Base-by-base conservation (phyloP, 1,140 invertebrate genomes). In the Diuraphis noxia region DNA sequence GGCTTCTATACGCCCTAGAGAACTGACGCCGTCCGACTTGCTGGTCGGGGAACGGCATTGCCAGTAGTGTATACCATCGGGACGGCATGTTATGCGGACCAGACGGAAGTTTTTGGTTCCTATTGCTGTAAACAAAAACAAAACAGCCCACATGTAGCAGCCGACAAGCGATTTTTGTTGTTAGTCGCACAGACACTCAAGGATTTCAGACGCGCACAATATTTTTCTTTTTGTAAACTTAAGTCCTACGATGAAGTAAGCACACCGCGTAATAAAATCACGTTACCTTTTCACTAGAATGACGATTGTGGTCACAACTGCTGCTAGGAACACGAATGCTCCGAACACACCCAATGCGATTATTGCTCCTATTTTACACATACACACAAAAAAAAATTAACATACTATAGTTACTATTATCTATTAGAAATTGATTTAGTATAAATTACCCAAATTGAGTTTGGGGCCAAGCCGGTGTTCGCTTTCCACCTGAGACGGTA, bases 281-380 rank as follows among this genome's bases (percentile, higher is more conserved):
- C 93, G 95, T 96, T 95, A 99, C 98, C 98, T 98, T 95, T 97
- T 95, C 91, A 98, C 96, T 91, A 98, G 94, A 86, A 98, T 97
- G 88, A 98, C 96, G 86, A 98, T 96, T 10, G 97, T 97, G 1
- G 97, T 98, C 92, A 98, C 96, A 91, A 98, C 96, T 30, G 97
- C 97, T 41, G 97, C 97, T 36, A 98, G 95, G 93, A 98, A 97
- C 0, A 98, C 97, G 92, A 99, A 97, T 13, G 96, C 97, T 88
- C 97, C 97, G 93, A 98, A 98, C 1, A 98, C 97, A 30, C 97
- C 97, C 23, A 98, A 94, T 4, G 97, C 97, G 89, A 98, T 98
- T 86, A 98, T 97, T 1, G 97, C 97, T 41, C 97, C 95, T 95
- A 92, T 86, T 52, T 86, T n/a, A 17, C 1, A 77, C 93, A 93